These are phyloP conservation scores for Hermaeophaga mercurialis DNA, from an alignment of 2,888 invertebrate genomes.

Conservation along the genomic window DNA sequence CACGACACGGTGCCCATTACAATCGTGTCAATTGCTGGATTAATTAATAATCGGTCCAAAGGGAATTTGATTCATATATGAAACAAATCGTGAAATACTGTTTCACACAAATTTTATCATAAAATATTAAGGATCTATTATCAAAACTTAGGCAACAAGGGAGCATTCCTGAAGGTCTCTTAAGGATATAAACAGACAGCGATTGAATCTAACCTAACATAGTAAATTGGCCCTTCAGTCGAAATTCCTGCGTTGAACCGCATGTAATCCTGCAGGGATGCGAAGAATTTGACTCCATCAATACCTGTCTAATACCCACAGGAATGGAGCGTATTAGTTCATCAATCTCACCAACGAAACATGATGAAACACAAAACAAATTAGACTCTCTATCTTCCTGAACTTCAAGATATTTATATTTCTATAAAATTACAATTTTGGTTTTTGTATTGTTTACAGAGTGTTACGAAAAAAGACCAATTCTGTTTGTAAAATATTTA, in stretches of 20 bases:
- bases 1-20: background rate
- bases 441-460: no score
- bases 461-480: no score
- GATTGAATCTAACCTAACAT: constrained; percentile 18
- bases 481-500: no score
- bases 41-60: background rate
- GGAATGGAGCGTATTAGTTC: constrained; percentile 9
- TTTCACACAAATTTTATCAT: no score
- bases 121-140: no score
- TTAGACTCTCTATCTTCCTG: no score
- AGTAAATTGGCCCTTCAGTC: constrained; percentile 28
- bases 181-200: constrained; percentile 10
- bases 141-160: no score
- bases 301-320: constrained; percentile 25
- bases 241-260: constrained; percentile 28
- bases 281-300: constrained; percentile 28
- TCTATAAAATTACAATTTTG: no score
- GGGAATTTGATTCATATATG: no score
- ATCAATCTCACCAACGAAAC: constrained; percentile 5
- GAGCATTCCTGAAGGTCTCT: background rate
- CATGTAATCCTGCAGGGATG: constrained; percentile 26
- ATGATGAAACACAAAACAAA: background rate
- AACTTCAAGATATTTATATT: no score
- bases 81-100: no score
- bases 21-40: constrained; percentile 1